phyloP scores from a whole-genome alignment of 1,140 invertebrate species.

The Drosophila gunungcola region DNA sequence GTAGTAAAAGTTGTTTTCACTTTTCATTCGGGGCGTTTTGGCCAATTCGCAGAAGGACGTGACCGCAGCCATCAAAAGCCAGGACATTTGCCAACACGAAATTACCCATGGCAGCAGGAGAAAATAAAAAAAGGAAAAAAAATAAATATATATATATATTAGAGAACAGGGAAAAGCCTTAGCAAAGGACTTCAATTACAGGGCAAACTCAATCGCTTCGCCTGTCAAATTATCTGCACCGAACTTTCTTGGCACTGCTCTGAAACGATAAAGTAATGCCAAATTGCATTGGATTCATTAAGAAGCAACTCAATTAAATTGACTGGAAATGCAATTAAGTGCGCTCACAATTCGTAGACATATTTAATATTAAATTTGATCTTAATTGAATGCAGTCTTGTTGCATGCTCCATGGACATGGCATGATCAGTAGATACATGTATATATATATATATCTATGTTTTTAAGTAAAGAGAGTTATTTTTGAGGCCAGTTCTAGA shows the following conservation, averaged over 20 bases:
- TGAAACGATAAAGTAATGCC: constrained; percentile 1
- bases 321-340: constrained; percentile 49
- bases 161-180: neutral
- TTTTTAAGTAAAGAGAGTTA: neutral
- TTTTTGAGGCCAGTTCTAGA: constrained; percentile 39
- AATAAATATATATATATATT: neutral
- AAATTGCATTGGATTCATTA: constrained; percentile 29
- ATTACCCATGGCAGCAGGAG: constrained; percentile 35
- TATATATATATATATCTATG: neutral
- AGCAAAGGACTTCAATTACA: constrained; percentile 41
- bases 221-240: constrained; percentile 52
- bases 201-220: constrained; percentile 23
- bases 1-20: constrained; percentile 84
- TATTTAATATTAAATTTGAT: constrained; percentile 43
- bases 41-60: constrained; percentile 71
- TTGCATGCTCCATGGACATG: constrained; percentile 38
- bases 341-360: constrained; percentile 12
- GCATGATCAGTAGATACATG: constrained; percentile 14
- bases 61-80: constrained; percentile 61
- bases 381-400: constrained; percentile 44
- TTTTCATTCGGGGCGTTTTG: constrained; percentile 63
- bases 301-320: constrained; percentile 48
- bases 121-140: neutral
- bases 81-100: constrained; percentile 48
- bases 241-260: constrained; percentile 33